Evolutionary conservation across 2,888 invertebrate genomes (phyloP), one percentile per base, ranked within the genome.

Genomic region (Camptogramma bilineatum): DNA sequence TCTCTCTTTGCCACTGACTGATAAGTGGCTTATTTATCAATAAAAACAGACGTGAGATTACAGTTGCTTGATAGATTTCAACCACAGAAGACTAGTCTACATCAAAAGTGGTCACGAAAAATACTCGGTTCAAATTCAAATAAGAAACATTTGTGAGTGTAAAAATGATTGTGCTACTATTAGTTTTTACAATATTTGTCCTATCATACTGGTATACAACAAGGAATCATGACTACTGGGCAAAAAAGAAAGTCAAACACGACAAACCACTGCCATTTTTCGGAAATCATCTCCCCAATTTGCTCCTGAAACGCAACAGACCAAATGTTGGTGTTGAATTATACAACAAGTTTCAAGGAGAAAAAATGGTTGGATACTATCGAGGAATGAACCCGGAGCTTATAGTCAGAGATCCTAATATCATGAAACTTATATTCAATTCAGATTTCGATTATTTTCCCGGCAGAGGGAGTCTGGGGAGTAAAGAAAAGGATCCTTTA

Each of bases 331-430:
- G 62, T 8, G 13, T 47, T 0, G 76, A 79, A 39, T 31, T 75
- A 21, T 80, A 81, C 39, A 70, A 70, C 51, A 78, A 75, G 47
- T 79, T 74, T 52, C 73, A 72, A 4, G 63, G 71, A 0, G 82
- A 81, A 53, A 78, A 76, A 64, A 69, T 81, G 1, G 78, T 84
- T 1, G 82, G 83, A 0, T 75, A 70, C 24, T 83, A 74, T 62
- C 70, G 67, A 24, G 76, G 77, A 1, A 73, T 64, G 0, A 72
- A 59, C 0, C 80, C 81, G 0, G 76, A 77, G 52, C 72, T 83
- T 0, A 63, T 81, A 1, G 69, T 84, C 13, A 74, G 78, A 9
- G 82, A 85, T 54, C 81, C 84, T 2, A 77, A 79, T 19, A 68
- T 84, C 0, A 73, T 80, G 4, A 82, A 78, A 28, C 64, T 64